These are phyloP conservation scores for Pomatorhinus ruficollis DNA, from an alignment of 2,113 vertebrate species.

Conservation along the genomic window DNA sequence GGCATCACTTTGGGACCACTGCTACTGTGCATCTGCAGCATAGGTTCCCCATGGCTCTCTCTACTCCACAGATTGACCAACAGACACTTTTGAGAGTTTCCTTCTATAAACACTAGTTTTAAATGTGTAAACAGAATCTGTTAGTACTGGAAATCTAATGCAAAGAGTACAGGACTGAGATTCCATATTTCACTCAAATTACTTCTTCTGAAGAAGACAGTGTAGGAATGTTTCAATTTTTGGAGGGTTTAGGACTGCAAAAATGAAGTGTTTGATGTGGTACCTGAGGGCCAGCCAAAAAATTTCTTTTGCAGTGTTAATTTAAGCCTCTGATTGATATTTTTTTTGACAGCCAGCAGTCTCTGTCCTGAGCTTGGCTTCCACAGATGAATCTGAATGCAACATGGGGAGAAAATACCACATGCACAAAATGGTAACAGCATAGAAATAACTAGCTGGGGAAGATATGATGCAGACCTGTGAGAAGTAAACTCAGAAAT, in stretches of 20 bases:
- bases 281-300: not conserved
- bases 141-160: not conserved
- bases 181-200: not conserved
- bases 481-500: not conserved
- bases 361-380: not conserved
- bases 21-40: not conserved
- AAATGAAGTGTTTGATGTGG: not conserved
- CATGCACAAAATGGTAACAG: not conserved
- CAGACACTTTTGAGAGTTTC: not conserved
- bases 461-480: not conserved
- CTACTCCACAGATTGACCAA: not conserved
- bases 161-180: not conserved
- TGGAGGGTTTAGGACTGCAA: not conserved
- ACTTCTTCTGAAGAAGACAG: not conserved
- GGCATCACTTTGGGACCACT: not conserved
- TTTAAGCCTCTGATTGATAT: not conserved
- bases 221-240: not conserved
- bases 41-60: not conserved
- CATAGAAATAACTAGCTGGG: not conserved
- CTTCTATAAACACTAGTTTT: not conserved
- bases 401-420: not conserved
- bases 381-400: not conserved
- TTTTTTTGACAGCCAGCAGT: not conserved
- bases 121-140: not conserved
- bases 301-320: not conserved